Evolutionary conservation across 2,888 invertebrate genomes (phyloP), one percentile per base, ranked within the genome.

Genomic region (Dryocosmus kuriphilus): DNA sequence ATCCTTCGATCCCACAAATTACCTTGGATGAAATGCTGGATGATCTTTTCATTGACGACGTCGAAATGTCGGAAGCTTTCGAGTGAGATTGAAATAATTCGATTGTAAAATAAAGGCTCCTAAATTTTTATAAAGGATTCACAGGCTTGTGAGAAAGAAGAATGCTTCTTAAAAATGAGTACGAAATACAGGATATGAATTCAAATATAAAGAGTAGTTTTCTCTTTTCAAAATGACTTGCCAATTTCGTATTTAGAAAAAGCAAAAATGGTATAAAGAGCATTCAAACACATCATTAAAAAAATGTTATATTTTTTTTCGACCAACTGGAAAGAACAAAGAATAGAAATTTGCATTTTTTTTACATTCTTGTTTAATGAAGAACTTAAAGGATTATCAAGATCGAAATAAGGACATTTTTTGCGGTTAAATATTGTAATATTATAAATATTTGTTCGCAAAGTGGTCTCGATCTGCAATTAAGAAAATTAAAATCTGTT

Each of bases 11-110:
- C 35, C 98, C 97, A 0, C 94, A 94, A 81, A 96, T 98, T 82
- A 96, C 97, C 0, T 93, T 98, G 9, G 97, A 96, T 60, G 98
- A 98, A 92, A 98, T 98, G 98, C 92, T 98, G 84, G 98, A 98
- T 82, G 98, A 98, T 90, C 92, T 98, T 87, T 94, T 94, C 60
- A 94, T 98, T 65, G 95, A 95, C 76, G 97, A 97, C 88, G 94
- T 95, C 38, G 97, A 96, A 87, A 96, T 96, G 95, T 19, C 46
- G 11, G 71, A 71, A 46, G 19, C 9, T 30, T 46, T n/a, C 19
- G 41, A 67, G 27, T 51, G 32, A 63, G 35, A 41, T 19, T 24
- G 16, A 41, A 46, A 46, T 16, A 16, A 22, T 38, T 24, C 6
- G n/a, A 51, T 51, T 51, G n/a, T 51, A 51, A 51, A 51, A n/a